These are phyloP conservation scores for Trochalopteron elliotii DNA, from an alignment of 2,113 vertebrate genomes.

Conservation along the genomic window DNA sequence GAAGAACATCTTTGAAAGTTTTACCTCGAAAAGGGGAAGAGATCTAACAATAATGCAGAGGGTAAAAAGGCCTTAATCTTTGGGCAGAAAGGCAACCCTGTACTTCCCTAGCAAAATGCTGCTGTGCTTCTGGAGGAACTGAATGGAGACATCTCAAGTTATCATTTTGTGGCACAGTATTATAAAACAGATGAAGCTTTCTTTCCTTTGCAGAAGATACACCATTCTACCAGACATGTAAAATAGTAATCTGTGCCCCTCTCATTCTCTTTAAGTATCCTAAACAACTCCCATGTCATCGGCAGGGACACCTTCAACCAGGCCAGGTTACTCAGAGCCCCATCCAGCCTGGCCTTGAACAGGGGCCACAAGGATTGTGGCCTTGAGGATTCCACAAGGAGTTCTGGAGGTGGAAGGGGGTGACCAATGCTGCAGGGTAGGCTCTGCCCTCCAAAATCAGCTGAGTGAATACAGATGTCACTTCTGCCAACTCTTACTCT, in stretches of 20 bases:
- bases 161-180: background rate
- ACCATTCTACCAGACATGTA: fast-evolving
- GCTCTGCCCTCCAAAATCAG: background rate
- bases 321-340: too few relatives aligned
- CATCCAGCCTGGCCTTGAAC: fast-evolving
- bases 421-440: background rate
- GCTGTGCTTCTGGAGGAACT: background rate
- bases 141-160: background rate
- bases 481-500: background rate
- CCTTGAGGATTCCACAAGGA: background rate
- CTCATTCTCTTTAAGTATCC: background rate
- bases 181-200: background rate
- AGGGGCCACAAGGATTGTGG: too few relatives aligned
- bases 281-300: background rate
- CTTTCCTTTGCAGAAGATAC: background rate
- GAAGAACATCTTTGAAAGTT: background rate
- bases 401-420: background rate
- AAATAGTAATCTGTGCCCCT: background rate
- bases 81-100: background rate
- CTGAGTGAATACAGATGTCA: background rate
- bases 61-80: background rate
- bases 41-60: background rate
- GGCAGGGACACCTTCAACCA: background rate
- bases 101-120: background rate
- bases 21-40: background rate